Conservation (phyloP, 2,113 vertebrate genomes). For the Nyctereutes procyonoides region DNA sequence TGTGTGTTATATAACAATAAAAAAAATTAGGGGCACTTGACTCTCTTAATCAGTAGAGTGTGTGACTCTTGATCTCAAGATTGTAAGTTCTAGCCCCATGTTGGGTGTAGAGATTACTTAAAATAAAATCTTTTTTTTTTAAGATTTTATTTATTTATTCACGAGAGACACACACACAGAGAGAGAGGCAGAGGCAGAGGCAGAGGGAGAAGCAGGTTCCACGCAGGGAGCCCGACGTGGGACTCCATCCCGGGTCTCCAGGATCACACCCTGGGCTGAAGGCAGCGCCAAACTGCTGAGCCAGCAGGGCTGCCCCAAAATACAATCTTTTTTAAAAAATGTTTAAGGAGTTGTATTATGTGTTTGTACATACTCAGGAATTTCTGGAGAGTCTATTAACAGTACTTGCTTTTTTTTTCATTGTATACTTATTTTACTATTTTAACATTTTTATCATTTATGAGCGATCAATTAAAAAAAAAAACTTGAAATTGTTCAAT, state of each 20-base stretch:
- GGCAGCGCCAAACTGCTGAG: too few species aligned
- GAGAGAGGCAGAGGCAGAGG: too few species aligned
- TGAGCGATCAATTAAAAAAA: neutral
- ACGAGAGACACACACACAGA: too few species aligned
- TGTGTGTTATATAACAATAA: neutral
- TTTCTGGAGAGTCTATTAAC: slow-evolving; percentile 28
- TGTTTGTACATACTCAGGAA: neutral
- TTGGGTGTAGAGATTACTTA: neutral
- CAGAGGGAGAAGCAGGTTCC: too few species aligned
- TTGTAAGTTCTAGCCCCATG: neutral
- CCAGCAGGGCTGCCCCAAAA: neutral
- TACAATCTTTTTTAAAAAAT: neutral
- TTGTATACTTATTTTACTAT: neutral
- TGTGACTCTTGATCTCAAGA: neutral
- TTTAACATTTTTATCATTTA: slow-evolving; percentile 29
- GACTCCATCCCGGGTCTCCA: too few species aligned
- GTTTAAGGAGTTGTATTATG: neutral
- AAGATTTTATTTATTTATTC: too few species aligned
- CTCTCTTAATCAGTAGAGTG: neutral
- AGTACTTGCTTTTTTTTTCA: neutral
- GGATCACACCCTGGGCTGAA: too few species aligned
- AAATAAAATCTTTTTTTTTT: neutral
- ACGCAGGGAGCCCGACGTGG: too few species aligned
- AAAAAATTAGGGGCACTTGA: neutral
- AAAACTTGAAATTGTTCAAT: neutral